Base-by-base conservation (phyloP, 2,113 vertebrate species). In the Amblyopsis rosae region DNA sequence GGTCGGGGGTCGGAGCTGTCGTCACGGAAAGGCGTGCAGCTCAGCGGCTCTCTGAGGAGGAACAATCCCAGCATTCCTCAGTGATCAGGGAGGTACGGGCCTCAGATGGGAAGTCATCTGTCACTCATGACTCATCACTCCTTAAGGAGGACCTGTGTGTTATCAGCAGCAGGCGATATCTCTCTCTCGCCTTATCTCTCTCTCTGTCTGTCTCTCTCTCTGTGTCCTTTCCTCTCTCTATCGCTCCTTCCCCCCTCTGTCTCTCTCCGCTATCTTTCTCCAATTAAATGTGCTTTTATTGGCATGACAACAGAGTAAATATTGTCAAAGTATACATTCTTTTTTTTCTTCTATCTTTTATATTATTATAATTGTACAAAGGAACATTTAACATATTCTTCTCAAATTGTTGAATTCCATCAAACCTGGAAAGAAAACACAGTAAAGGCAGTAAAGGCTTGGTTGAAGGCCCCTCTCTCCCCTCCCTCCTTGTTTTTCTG, bases 61-160 rank as follows among this genome's bases (percentile, higher is more conserved):
- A 84, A 80, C 79, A 87, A 87, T 90, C 87, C 79, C 83, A 67
- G 80, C 84, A 89, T 90, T 90, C 84, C 79, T 80, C 17, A 0
- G 54, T 77, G 80, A 65, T 82, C 80, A 77, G 82, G 84, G 87
- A 71, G 62, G 80, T 67, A 70, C 62, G 35, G 73, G 75, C 82
- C 86, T 79, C 59, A 73, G 85, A 89, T 80, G 89, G 89, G 89
- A 91, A 89, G 86, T 87, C 70, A 11, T 89, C 85, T 88, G 80
- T 91, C 88, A 86, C 83, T 83, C 81, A 70, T 69, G 81, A 73
- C 69, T 86, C 81, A 88, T 89, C 84, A 83, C 80, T 86, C 82
- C 82, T 87, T 49, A 70, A 85, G 82, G 74, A 87, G 82, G 73
- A 73, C 72, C 82, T 86, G 80, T 82, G 84, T 83, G 81, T 89